A percentile compares a stretch with the other conserved stretches of the same genome.
phyloP scores from a whole-genome alignment of 2,888 invertebrate genomes.

The Drosophila macrothrix region DNA sequence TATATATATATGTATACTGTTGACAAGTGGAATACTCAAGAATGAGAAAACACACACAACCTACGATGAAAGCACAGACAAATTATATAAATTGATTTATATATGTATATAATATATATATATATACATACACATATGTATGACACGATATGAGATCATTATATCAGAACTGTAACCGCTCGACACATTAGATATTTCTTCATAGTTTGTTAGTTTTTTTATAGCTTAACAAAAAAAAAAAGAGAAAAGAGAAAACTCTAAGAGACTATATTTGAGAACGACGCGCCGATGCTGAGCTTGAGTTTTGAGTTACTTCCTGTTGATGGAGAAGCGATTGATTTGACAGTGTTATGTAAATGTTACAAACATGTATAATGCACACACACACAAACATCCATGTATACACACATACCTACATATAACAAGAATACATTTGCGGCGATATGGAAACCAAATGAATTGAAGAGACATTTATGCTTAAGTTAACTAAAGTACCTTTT shows the following conservation, averaged over 20 bases:
- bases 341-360: constrained; percentile 11
- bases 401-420: constrained; percentile 25
- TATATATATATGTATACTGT: constrained; percentile 22
- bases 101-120: constrained; percentile 12
- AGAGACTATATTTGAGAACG: constrained; percentile 12
- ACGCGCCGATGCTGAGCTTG: constrained; percentile 11
- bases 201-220: constrained; percentile 37
- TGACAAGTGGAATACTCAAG: constrained; percentile 15
- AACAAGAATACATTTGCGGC: constrained; percentile 26
- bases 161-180: constrained; percentile 31
- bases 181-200: constrained; percentile 35
- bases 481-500: constrained; percentile 74
- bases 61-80: constrained; percentile 41
- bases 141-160: constrained; percentile 21
- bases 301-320: constrained; percentile 17
- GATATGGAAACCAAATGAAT: constrained; percentile 31
- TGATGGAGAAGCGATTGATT: constrained; percentile 11
- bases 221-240: constrained; percentile 5
- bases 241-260: background rate
- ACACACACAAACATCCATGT: constrained; percentile 16
- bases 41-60: constrained; percentile 19
- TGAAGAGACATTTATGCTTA: constrained; percentile 49
- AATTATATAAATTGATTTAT: constrained; percentile 1
- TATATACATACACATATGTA: constrained; percentile 7
- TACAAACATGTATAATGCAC: constrained; percentile 29